These are phyloP conservation scores for Ormyrus rosae DNA, from an alignment of 2,888 invertebrate species.

Conservation along the genomic window DNA sequence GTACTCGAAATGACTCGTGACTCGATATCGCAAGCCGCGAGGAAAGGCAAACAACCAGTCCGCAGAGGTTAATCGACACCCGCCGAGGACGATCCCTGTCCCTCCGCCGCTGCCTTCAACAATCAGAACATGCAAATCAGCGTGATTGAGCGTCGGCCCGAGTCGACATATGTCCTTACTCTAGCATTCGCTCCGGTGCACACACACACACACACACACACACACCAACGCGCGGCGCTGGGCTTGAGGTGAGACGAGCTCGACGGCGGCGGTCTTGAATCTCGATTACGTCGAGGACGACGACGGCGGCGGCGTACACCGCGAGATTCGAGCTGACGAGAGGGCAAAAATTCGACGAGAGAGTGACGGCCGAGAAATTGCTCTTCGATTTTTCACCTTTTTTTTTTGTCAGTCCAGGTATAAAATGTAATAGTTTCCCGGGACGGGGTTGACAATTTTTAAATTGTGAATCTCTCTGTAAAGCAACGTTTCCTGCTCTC, in stretches of 20 bases:
- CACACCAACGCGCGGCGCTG: background rate
- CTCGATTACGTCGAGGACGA: conserved; percentile 33
- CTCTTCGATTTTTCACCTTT: too few relatives aligned
- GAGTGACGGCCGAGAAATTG: background rate
- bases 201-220: background rate
- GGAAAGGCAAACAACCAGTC: too few relatives aligned
- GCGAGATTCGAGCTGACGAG: too few relatives aligned
- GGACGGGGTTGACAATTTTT: too few relatives aligned
- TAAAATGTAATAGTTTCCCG: too few relatives aligned
- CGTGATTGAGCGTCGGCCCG: conserved; percentile 53
- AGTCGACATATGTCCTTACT: conserved; percentile 43
- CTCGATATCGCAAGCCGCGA: background rate
- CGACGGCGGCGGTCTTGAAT: conserved; percentile 41
- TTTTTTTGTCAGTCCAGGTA: too few relatives aligned
- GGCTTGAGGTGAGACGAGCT: background rate
- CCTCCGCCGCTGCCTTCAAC: conserved; percentile 50
- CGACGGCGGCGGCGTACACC: background rate
- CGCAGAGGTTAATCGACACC: too few relatives aligned
- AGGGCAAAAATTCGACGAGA: too few relatives aligned
- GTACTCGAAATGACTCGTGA: conserved; percentile 9
- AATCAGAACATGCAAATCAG: conserved; percentile 59
- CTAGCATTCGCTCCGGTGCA: background rate
- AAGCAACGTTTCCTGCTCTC: too few relatives aligned
- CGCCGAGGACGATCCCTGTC: too few relatives aligned
- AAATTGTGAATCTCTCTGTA: too few relatives aligned